These are phyloP conservation scores for Protomyctophum bolini DNA, from an alignment of 2,113 vertebrate species.

Conservation along the genomic window DNA sequence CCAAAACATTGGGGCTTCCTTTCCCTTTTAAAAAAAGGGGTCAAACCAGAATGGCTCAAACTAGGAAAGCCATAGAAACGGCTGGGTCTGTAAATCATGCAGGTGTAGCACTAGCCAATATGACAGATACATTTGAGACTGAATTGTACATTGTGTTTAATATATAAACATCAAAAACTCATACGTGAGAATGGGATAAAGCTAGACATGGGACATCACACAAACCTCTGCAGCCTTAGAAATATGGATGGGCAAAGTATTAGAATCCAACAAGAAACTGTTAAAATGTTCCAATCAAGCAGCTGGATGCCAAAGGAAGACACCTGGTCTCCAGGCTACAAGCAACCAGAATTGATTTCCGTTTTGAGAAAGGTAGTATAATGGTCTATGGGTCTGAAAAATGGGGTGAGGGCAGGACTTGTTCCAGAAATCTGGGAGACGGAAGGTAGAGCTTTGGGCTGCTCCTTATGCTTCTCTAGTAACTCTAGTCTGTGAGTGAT, in stretches of 20 bases:
- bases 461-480: neutral
- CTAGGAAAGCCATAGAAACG: neutral
- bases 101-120: constrained; percentile 4
- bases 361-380: neutral
- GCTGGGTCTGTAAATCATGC: constrained; percentile 2
- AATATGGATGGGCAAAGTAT: neutral
- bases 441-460: neutral
- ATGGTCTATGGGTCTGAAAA: constrained; percentile 16
- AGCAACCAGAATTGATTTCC: constrained; percentile 19
- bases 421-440: no score
- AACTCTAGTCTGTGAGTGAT: neutral
- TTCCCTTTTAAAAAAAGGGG: constrained; percentile 1
- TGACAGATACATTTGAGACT: constrained; percentile 18
- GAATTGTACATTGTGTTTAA: neutral
- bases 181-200: constrained; percentile 5
- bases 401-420: constrained; percentile 11
- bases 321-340: constrained; percentile 20
- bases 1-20: neutral
- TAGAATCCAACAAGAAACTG: constrained; percentile 12
- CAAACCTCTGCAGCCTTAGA: neutral
- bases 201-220: neutral
- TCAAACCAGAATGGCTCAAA: constrained; percentile 12
- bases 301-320: constrained; percentile 34
- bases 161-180: neutral
- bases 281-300: constrained; percentile 32